Evolutionary conservation across 2,797 vertebrate genomes (phyloP).

Genomic region (Propithecus deckenii): DNA sequence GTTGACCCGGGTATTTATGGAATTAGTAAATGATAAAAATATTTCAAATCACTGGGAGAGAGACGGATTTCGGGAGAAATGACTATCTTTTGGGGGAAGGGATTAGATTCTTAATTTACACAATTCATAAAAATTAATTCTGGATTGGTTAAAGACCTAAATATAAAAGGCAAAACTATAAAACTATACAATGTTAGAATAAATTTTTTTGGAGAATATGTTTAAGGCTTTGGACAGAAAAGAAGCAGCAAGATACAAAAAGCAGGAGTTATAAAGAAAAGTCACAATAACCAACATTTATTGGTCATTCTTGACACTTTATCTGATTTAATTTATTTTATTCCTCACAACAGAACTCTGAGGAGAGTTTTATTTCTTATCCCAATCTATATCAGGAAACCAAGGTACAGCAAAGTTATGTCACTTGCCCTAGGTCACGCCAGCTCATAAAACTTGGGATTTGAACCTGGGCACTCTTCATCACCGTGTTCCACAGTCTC

Average conservation of each 20-base stretch:
- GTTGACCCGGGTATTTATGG: not conserved
- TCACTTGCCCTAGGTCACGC: not conserved
- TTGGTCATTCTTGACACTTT: not conserved
- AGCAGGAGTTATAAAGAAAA: not conserved
- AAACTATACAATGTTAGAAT: not conserved
- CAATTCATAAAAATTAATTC: conserved; percentile 24
- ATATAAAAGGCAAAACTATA: not conserved
- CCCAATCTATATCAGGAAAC: not conserved
- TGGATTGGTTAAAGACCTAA: not conserved
- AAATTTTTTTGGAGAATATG: not conserved
- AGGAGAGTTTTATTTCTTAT: not conserved
- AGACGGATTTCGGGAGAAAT: conserved; percentile 12
- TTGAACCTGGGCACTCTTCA: not conserved
- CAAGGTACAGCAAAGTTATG: not conserved
- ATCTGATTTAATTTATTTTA: conserved; percentile 5
- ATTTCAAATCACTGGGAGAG: not conserved
- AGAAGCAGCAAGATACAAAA: not conserved
- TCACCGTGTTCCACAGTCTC: not conserved
- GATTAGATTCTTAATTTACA: not conserved
- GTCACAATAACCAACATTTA: not conserved
- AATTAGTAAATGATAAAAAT: conserved; percentile 31
- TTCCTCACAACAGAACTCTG: conserved; percentile 18
- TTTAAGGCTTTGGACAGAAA: conserved; percentile 4
- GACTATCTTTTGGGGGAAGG: not conserved
- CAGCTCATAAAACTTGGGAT: conserved; percentile 6